Percentiles rank a stretch among this genome's conserved stretches.
Conservation (phyloP, 2,888 invertebrate genomes). For the Drosophila anomalata region DNA sequence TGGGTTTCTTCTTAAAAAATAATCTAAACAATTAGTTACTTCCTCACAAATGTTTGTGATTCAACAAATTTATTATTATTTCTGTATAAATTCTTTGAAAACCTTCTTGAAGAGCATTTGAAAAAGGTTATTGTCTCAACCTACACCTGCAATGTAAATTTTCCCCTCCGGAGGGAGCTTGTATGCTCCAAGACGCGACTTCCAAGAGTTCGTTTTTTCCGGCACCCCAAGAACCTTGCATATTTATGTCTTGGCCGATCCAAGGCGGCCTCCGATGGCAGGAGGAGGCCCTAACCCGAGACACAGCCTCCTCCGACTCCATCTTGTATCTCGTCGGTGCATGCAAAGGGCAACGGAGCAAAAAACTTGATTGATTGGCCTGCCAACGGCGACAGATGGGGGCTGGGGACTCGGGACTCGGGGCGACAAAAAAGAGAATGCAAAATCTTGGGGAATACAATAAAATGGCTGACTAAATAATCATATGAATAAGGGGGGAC, state of each 20-base stretch:
- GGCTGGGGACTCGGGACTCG: slow-evolving; percentile 20
- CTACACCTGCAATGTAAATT: slow-evolving; percentile 80
- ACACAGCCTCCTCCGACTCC: slow-evolving; percentile 46
- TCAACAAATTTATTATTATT: not conserved
- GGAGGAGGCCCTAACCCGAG: slow-evolving; percentile 7
- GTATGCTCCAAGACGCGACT: not conserved
- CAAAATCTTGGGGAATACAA: slow-evolving; percentile 51
- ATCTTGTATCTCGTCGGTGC: slow-evolving; percentile 73
- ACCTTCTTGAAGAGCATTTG: slow-evolving; percentile 43
- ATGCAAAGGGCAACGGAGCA: slow-evolving; percentile 63
- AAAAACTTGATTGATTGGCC: slow-evolving; percentile 83
- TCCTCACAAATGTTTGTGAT: too few species aligned
- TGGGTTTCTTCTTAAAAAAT: too few species aligned
- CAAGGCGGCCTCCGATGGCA: slow-evolving; percentile 21
- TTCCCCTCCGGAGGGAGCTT: slow-evolving; percentile 34
- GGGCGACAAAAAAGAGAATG: slow-evolving; percentile 48
- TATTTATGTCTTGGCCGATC: slow-evolving; percentile 59
- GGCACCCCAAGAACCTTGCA: slow-evolving; percentile 55
- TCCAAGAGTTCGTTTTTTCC: slow-evolving; percentile 20
- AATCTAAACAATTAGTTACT: too few species aligned
- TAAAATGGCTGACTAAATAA: slow-evolving; percentile 59
- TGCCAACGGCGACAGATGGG: slow-evolving; percentile 53
- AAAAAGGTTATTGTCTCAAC: slow-evolving; percentile 13
- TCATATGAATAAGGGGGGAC: not conserved
- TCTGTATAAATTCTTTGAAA: not conserved